Evolutionary conservation across 2,797 vertebrate species (phyloP).

Genomic region (Oreochromis grahami): DNA sequence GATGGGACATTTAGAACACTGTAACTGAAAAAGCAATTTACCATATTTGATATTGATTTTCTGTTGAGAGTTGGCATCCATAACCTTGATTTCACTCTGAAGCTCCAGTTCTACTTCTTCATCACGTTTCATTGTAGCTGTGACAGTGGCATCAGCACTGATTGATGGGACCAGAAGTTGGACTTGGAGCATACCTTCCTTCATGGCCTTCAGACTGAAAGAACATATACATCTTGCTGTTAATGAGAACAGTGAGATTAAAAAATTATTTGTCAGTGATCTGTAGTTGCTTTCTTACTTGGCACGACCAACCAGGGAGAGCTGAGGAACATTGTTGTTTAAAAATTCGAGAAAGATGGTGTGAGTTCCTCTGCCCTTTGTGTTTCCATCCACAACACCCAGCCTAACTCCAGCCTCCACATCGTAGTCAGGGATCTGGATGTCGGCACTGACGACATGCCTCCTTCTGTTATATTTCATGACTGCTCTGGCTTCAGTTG

Average conservation of each 20-base stretch:
- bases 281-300: conserved; percentile 76
- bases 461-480: conserved; percentile 84
- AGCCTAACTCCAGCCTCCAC: conserved; percentile 84
- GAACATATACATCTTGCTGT: neutral
- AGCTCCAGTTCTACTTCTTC: conserved; percentile 76
- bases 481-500: conserved; percentile 75
- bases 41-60: conserved; percentile 82
- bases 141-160: conserved; percentile 75
- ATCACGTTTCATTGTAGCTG: conserved; percentile 69
- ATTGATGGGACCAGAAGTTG: conserved; percentile 80
- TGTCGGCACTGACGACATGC: conserved; percentile 76
- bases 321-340: conserved; percentile 84
- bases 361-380: conserved; percentile 72
- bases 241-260: neutral
- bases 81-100: conserved; percentile 75
- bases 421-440: conserved; percentile 83
- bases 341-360: conserved; percentile 82
- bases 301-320: conserved; percentile 80
- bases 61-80: conserved; percentile 74
- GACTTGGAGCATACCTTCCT: conserved; percentile 78
- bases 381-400: conserved; percentile 74
- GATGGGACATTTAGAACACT: neutral
- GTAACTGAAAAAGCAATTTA: conserved; percentile 46
- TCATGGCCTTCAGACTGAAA: conserved; percentile 75
- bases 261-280: neutral